phyloP scores from a whole-genome alignment of 2,113 vertebrate species.

The Colaptes auratus region DNA sequence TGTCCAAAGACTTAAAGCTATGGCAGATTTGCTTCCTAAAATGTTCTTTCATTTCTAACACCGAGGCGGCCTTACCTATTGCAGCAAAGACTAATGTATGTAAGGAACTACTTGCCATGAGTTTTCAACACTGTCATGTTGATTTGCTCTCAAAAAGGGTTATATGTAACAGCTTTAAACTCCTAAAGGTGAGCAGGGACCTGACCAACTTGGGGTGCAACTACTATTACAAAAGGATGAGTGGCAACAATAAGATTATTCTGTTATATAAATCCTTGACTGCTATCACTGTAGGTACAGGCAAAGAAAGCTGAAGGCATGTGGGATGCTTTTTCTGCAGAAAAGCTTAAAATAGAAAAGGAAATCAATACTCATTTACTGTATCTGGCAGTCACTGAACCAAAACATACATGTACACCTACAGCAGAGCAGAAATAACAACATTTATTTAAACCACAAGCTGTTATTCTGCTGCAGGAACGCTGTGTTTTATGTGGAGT shows the following conservation, averaged over 20 bases:
- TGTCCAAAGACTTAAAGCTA: neutral
- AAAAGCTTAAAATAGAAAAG: conserved; percentile 48
- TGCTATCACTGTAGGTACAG: neutral
- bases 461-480: conserved; percentile 67
- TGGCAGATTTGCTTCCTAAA: neutral
- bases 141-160: neutral
- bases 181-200: neutral
- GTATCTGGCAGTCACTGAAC: conserved; percentile 58
- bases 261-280: neutral
- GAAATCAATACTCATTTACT: conserved; percentile 49
- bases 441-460: conserved; percentile 67
- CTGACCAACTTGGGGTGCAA: neutral
- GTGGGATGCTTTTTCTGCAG: conserved; percentile 34
- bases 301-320: neutral
- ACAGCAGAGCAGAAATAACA: conserved; percentile 72
- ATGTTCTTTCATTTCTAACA: neutral
- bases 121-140: neutral
- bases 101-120: neutral
- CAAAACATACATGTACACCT: conserved; percentile 56
- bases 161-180: neutral
- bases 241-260: neutral
- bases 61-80: neutral
- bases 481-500: conserved; percentile 40
- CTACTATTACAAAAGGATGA: neutral
- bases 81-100: neutral